Conservation (phyloP, 2,797 vertebrate genomes). For the Acridotheres tristis region DNA sequence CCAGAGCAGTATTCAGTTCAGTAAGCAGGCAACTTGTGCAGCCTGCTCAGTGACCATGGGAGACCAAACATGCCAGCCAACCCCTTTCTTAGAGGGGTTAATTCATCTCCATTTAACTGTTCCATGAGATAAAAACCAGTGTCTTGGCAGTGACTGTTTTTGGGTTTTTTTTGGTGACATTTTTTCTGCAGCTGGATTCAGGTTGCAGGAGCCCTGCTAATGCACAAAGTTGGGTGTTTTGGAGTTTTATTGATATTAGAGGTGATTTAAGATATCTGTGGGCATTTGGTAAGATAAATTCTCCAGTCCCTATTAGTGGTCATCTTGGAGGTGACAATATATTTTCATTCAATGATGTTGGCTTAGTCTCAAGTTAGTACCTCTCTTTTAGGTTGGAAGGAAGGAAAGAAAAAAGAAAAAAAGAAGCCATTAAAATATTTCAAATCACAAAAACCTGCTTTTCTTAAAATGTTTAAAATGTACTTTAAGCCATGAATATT, state of each 20-base stretch:
- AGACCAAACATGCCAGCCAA: background rate
- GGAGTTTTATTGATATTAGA: background rate
- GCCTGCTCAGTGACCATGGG: background rate
- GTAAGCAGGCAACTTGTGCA: background rate
- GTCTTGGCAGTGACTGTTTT: background rate
- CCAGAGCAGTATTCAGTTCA: background rate
- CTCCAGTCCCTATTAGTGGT: background rate
- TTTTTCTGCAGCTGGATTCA: background rate
- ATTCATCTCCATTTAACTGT: background rate
- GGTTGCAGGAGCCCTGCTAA: background rate
- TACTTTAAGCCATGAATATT: background rate
- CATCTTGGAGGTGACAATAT: background rate
- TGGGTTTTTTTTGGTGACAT: background rate
- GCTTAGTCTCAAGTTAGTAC: background rate
- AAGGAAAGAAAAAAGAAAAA: background rate
- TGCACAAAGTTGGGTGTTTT: background rate
- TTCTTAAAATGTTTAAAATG: background rate
- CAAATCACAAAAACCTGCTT: background rate
- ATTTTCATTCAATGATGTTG: background rate
- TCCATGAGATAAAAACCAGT: background rate
- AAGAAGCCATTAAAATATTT: background rate
- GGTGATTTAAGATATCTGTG: background rate
- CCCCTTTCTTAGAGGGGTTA: background rate
- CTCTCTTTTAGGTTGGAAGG: background rate
- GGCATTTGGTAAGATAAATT: background rate